A percentile compares a stretch with the other conserved stretches of the same genome.
These are phyloP conservation scores for Megaleporinus macrocephalus DNA, from an alignment of 2,113 vertebrate species.

Conservation along the genomic window DNA sequence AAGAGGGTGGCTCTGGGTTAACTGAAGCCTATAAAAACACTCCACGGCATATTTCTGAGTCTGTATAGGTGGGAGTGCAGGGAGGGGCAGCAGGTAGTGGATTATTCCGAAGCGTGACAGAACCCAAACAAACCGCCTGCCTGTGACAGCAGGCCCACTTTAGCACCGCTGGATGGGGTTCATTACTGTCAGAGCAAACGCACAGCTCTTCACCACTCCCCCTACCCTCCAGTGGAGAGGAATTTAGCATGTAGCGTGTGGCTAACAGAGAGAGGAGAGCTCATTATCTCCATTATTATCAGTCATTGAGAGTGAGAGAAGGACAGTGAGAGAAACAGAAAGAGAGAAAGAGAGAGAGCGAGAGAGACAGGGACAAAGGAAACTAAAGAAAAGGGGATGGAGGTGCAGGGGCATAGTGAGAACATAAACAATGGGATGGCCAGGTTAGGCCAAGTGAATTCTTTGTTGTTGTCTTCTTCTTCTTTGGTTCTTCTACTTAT, in stretches of 20 bases:
- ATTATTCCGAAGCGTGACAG: conserved; percentile 6
- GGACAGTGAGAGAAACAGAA: conserved; percentile 2
- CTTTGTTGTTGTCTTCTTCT: too few relatives aligned
- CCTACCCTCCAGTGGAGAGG: conserved; percentile 28
- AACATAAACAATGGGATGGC: too few relatives aligned
- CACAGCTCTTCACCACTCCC: conserved; percentile 27
- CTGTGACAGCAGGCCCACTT: conserved; percentile 35
- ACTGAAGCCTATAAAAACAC: not conserved
- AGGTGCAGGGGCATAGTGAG: too few relatives aligned
- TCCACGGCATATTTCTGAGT: not conserved
- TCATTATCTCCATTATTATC: conserved; percentile 47
- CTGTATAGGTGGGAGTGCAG: not conserved
- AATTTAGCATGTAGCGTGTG: conserved; percentile 27
- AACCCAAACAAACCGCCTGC: conserved; percentile 39
- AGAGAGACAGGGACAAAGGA: not conserved
- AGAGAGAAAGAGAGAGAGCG: too few relatives aligned
- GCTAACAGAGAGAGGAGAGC: conserved; percentile 29
- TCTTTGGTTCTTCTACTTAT: too few relatives aligned
- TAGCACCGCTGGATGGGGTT: conserved; percentile 33
- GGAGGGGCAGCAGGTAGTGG: not conserved
- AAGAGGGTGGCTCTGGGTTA: not conserved
- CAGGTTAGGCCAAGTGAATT: too few relatives aligned
- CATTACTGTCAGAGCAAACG: conserved; percentile 38
- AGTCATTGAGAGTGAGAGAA: conserved; percentile 21
- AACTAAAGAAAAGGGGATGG: not conserved